These are phyloP conservation scores for Drosophila anomalata DNA, from an alignment of 2,888 invertebrate genomes.

Conservation along the genomic window DNA sequence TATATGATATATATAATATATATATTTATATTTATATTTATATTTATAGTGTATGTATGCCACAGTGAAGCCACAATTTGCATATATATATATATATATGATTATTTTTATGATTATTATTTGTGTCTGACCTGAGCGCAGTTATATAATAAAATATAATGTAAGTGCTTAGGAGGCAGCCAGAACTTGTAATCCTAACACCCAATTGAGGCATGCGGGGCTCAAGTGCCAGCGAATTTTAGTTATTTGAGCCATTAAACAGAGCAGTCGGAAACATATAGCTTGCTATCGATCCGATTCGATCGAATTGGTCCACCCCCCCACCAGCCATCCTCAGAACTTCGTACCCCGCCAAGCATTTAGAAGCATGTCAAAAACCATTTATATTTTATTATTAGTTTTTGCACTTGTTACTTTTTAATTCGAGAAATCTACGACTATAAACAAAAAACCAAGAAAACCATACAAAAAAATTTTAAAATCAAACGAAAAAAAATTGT, in stretches of 20 bases:
- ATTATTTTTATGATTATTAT: conserved; percentile 35
- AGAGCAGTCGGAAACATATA: not conserved
- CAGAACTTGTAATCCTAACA: conserved; percentile 33
- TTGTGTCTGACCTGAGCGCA: conserved; percentile 49
- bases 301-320: too few relatives aligned
- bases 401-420: conserved; percentile 68
- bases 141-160: conserved; percentile 26
- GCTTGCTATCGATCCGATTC: too few relatives aligned
- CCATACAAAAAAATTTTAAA: conserved; percentile 41
- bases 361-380: conserved; percentile 52
- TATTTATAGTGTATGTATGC: conserved; percentile 21
- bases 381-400: conserved; percentile 53
- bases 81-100: conserved; percentile 22
- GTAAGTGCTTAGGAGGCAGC: conserved; percentile 31
- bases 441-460: conserved; percentile 40
- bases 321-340: conserved; percentile 13
- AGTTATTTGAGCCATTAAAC: conserved; percentile 72
- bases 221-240: conserved; percentile 70
- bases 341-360: conserved; percentile 64
- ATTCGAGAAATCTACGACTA: conserved; percentile 56
- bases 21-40: conserved; percentile 38
- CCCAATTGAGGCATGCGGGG: conserved; percentile 59
- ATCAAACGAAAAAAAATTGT: conserved; percentile 33
- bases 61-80: conserved; percentile 23
- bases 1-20: conserved; percentile 44